Evolutionary conservation across 2,113 vertebrate genomes (phyloP).

Genomic region (Anthoscopus minutus): DNA sequence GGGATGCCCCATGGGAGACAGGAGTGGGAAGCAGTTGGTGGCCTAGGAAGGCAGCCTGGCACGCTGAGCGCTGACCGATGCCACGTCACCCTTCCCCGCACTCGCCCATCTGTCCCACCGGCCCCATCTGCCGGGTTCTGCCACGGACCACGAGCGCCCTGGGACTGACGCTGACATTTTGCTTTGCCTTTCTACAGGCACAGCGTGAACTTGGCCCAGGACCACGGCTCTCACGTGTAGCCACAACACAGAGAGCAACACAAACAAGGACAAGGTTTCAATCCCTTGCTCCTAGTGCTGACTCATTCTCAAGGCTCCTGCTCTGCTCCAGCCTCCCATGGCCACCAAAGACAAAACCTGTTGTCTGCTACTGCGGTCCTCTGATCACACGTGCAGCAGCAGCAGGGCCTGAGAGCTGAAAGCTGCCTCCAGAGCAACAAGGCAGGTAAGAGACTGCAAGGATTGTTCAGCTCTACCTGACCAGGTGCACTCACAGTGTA

Average conservation of each 20-base stretch:
- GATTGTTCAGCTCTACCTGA: not conserved
- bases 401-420: not conserved
- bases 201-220: not conserved
- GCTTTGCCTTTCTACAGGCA: not conserved
- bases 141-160: not conserved
- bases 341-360: not conserved
- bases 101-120: not conserved
- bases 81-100: not conserved
- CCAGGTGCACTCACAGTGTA: fast-evolving
- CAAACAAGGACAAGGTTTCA: not conserved
- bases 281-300: not conserved
- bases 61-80: not conserved
- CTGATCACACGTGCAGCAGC: too few relatives aligned
- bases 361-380: not conserved
- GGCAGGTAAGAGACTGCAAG: not conserved
- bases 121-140: not conserved
- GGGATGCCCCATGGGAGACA: fast-evolving
- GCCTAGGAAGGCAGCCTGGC: not conserved
- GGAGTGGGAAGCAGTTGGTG: not conserved
- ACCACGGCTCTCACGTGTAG: fast-evolving
- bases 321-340: not conserved
- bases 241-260: not conserved
- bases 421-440: not conserved
- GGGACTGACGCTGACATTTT: not conserved
- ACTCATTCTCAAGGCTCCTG: not conserved